Evolutionary conservation across 2,113 vertebrate genomes (phyloP).

Genomic region (Gnathonemus longibarbis): DNA sequence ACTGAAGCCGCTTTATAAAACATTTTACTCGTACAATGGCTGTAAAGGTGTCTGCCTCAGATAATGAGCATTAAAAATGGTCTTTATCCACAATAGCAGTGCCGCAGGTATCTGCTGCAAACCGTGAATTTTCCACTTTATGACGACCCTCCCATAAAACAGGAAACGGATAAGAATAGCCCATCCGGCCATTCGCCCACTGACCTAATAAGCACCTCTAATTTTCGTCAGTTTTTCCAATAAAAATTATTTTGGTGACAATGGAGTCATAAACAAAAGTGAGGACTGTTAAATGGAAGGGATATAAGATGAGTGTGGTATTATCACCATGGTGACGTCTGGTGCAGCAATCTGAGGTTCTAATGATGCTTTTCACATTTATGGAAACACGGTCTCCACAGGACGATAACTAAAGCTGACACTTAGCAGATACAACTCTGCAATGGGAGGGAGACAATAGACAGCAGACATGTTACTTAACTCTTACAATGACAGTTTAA

Average conservation of each 20-base stretch:
- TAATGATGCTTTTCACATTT: not conserved
- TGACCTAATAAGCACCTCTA: not conserved
- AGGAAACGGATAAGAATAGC: not conserved
- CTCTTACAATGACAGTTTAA: not conserved
- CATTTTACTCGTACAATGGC: not conserved
- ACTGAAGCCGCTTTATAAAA: not conserved
- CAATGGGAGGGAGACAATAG: not conserved
- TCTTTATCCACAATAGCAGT: not conserved
- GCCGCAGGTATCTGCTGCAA: not conserved
- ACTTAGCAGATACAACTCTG: not conserved
- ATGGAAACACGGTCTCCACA: not conserved
- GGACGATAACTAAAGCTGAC: not conserved
- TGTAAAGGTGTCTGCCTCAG: not conserved
- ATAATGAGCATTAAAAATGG: not conserved
- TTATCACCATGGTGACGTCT: not conserved
- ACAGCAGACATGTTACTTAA: not conserved
- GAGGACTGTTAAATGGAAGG: not conserved
- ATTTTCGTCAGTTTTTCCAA: not conserved
- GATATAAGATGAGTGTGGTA: not conserved
- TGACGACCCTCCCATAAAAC: not conserved
- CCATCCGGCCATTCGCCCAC: not conserved
- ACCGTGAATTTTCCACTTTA: not conserved
- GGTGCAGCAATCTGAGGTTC: not conserved
- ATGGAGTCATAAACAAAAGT: not conserved
- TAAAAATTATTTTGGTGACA: not conserved